Base-by-base conservation (phyloP, 2,888 invertebrate genomes). In the Drosophila neutralis region DNA sequence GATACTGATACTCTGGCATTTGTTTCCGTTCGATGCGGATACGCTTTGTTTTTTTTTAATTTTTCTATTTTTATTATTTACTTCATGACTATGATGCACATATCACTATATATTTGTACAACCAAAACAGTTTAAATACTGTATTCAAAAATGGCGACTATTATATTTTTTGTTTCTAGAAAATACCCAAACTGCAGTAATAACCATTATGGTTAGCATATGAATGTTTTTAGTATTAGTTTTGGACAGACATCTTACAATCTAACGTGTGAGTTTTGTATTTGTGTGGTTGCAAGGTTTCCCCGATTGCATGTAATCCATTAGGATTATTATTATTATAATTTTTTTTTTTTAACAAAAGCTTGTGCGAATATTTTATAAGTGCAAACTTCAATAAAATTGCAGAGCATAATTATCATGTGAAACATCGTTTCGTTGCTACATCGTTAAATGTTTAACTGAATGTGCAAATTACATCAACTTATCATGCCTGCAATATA, bases 1-100 rank as follows among this genome's bases (percentile, higher is more conserved):
- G 63, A 58, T 76, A 65, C 71, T 61, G 66, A 69, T 69, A 69
- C 64, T 67, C 67, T 58, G 56, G 40, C 65, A 76, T 61, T 42
- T 57, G 38, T 40, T 57, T 56, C 54, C 63, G 48, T 66, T 60
- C 51, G 48, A 49, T 60, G 42, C 36, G 33, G 52, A 61, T 40
- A 48, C 59, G 27, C n/a, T 40, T 67, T n/a, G 40, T 3, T 8
- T 3, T 21, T 11, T 45, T 4, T 8, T 1, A 10, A 4, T 2
- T 21, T 5, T 21, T 21, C 2, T 15, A 33, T 24, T 15, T 24
- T 45, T 24, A 45, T 24, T 24, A 15, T 8, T 45, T 15, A 45
- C 24, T 24, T 24, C 45, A 45, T 45, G 45, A 45, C 24, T 45
- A 24, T 45, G 45, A 8, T 45, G 45, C 45, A 45, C 45, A 45